phyloP scores from a whole-genome alignment of 1,140 invertebrate genomes.

The Propsilocerus akamusi region DNA sequence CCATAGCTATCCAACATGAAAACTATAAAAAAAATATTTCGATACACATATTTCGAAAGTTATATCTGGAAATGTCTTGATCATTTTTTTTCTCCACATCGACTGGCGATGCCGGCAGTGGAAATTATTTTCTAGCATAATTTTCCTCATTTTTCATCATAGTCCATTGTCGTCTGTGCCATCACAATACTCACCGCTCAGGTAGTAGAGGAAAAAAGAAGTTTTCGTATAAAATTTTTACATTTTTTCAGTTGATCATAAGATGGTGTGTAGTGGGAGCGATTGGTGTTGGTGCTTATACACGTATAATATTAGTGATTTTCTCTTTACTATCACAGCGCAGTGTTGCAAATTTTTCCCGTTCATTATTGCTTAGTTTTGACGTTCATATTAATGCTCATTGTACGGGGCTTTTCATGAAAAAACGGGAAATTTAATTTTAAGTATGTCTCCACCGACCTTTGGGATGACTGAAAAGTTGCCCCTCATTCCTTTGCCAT shows the following conservation, averaged over 20 bases:
- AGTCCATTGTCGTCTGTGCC: background rate
- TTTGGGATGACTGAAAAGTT: background rate
- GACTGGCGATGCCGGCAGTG: too few species aligned
- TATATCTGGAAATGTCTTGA: too few species aligned
- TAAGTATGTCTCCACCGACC: background rate
- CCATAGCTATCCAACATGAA: too few species aligned
- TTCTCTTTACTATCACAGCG: background rate
- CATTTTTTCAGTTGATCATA: too few species aligned
- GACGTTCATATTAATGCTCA: background rate
- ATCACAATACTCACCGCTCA: background rate
- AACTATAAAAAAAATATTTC: too few species aligned
- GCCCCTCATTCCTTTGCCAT: background rate
- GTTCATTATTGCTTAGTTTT: background rate
- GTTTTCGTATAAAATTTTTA: too few species aligned
- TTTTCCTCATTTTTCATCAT: background rate
- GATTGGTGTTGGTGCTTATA: constrained; percentile 1
- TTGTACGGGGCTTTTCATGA: too few species aligned
- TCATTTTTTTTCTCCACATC: too few species aligned
- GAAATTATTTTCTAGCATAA: background rate
- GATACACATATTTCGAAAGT: too few species aligned
- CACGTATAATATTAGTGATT: constrained; percentile 2
- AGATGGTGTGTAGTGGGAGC: background rate
- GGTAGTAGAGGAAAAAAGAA: background rate
- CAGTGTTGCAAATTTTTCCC: background rate
- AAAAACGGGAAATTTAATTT: background rate